These are phyloP conservation scores for Lycopodina hypogea DNA, from an alignment of 37 sponge, comb jelly and placozoan species.

Conservation along the genomic window DNA sequence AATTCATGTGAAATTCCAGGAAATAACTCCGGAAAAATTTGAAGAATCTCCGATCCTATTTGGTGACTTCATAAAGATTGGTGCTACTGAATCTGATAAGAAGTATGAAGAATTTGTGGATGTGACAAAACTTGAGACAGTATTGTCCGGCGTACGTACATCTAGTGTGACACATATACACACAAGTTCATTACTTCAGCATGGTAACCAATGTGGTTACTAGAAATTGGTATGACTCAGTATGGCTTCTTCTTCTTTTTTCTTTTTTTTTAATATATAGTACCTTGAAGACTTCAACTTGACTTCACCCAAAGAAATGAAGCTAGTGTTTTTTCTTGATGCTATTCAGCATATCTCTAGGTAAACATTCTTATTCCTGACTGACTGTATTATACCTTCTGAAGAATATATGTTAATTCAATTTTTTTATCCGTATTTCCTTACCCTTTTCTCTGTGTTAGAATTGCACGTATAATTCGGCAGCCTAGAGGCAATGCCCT, in stretches of 20 bases:
- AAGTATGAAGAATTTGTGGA: conserved; percentile 89
- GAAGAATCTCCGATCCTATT: conserved; percentile 92
- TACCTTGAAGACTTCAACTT: conserved; percentile 98
- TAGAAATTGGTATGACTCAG: no score
- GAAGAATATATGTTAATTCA: background rate
- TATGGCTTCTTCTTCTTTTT: no score
- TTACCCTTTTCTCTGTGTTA: conserved; percentile 2
- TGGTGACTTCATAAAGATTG: conserved; percentile 97
- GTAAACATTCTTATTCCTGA: conserved; percentile 14
- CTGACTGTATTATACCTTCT: background rate
- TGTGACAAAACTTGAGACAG: conserved; percentile 68
- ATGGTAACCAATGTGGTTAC: no score
- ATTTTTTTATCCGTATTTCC: no score
- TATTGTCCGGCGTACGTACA: conserved; percentile 73
- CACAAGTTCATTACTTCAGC: no score
- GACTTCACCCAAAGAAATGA: conserved; percentile 96
- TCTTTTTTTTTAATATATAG: conserved; percentile 33
- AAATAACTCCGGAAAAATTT: conserved; percentile 83
- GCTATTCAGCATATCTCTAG: conserved; percentile 94
- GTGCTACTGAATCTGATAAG: conserved; percentile 77
- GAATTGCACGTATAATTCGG: conserved; percentile 96
- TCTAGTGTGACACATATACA: no score
- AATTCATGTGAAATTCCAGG: conserved; percentile 42
- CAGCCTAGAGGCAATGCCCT: conserved; percentile 98
- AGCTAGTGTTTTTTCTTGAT: conserved; percentile 98